Conservation (phyloP, 2,888 invertebrate genomes). For the Metallyticus violacea region DNA sequence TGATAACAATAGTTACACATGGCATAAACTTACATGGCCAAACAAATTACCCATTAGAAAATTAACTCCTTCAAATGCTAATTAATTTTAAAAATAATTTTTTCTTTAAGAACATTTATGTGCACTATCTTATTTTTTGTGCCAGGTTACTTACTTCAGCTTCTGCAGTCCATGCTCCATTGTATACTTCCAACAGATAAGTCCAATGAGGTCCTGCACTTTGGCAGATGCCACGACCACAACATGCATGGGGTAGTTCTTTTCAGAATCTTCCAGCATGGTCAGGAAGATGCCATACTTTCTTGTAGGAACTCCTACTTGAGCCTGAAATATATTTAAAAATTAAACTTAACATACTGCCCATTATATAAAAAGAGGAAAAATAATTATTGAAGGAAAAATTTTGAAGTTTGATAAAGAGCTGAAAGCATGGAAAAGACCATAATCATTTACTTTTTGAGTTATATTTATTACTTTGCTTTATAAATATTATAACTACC, state of each 20-base stretch:
- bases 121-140: too few species aligned
- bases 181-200: conserved; percentile 80
- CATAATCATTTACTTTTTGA: too few species aligned
- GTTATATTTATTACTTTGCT: too few species aligned
- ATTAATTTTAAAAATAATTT: too few species aligned
- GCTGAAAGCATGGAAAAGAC: too few species aligned
- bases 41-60: neutral
- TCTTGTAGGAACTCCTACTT: conserved; percentile 73
- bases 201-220: conserved; percentile 87
- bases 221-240: conserved; percentile 80
- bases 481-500: too few species aligned
- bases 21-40: too few species aligned
- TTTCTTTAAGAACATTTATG: too few species aligned
- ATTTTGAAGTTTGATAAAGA: neutral
- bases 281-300: conserved; percentile 88
- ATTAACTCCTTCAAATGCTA: neutral
- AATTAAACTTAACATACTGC: too few species aligned
- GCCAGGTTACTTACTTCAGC: conserved; percentile 46
- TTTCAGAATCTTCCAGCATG: conserved; percentile 76
- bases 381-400: too few species aligned
- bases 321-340: conserved; percentile 51
- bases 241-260: conserved; percentile 80
- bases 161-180: conserved; percentile 47
- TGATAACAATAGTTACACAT: too few species aligned
- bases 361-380: too few species aligned